These are phyloP conservation scores for Gryllus bimaculatus DNA, from an alignment of 1,140 invertebrate genomes.

Conservation along the genomic window DNA sequence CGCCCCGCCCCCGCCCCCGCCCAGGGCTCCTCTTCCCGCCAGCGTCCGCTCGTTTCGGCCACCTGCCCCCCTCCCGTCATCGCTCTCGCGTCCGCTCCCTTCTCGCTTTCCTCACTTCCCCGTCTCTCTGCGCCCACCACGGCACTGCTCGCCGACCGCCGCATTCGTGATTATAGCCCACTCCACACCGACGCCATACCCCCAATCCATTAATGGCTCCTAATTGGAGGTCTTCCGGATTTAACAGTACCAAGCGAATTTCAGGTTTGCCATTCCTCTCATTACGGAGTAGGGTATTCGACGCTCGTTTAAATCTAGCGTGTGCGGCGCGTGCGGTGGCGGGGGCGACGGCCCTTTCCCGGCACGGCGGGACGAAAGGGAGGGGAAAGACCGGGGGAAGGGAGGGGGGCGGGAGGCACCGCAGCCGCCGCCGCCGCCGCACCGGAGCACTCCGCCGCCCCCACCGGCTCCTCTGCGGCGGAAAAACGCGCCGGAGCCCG, in stretches of 20 bases:
- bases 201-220: constrained; percentile 31
- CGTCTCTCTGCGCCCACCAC: neutral
- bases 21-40: too few relatives aligned
- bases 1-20: too few relatives aligned
- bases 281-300: constrained; percentile 27
- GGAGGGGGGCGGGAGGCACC: neutral
- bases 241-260: constrained; percentile 31
- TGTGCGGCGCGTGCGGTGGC: neutral
- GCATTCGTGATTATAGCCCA: constrained; percentile 5
- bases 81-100: neutral
- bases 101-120: neutral
- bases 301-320: neutral
- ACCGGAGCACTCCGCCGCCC: neutral
- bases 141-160: neutral
- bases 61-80: too few relatives aligned
- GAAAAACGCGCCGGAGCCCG: neutral
- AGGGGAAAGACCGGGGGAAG: neutral
- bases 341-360: too few relatives aligned
- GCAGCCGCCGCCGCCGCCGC: neutral
- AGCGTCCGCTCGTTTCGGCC: neutral
- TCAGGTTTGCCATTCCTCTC: constrained; percentile 29
- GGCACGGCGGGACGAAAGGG: neutral
- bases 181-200: constrained; percentile 7
- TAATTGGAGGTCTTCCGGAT: constrained; percentile 30
- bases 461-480: neutral